Base-by-base conservation (phyloP, 2,113 vertebrate genomes). In the Cheirogaleus medius region DNA sequence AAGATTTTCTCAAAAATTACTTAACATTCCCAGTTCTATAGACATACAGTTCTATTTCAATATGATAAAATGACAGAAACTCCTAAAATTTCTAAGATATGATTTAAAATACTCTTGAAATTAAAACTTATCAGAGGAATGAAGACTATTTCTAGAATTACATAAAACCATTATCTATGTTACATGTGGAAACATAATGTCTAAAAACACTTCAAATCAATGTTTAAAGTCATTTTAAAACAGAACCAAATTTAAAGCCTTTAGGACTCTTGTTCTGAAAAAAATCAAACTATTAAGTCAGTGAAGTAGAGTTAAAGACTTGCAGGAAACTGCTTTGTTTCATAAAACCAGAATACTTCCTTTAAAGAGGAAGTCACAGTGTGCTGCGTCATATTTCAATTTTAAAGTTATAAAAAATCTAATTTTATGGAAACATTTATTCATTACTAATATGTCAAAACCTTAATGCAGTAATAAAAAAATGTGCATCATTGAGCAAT, bases 381-480 rank as follows among this genome's bases (percentile, higher is more conserved):
- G 76, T 90, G 96, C 74, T 92, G 93, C 97, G 98, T 98, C 96
- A 93, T 98, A 98, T 97, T 98, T 98, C 98, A 98, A 98, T 98
- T 98, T 98, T 98, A 98, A 99, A 98, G 97, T 98, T 98, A 98
- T 98, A 94, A 98, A 98, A 98, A 97, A 74, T 23, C 44, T 97
- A 96, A 96, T 98, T 98, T 99, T 98, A 99, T 98, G 97, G 98
- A 99, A 99, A 99, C 99, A 99, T 99, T 99, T 99, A 99, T 99
- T 99, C 99, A 99, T 99, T 99, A 99, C 99, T 99, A 99, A 99
- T 99, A 99, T 99, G 99, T 99, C 99, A 99, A 99, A 99, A 99
- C 99, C 98, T 99, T 99, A 99, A 99, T 99, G 99, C 97, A 98
- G 98, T 99, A 99, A 99, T 99, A 99, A 99, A 99, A 99, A 99